These are phyloP conservation scores for Cheilosia impressa DNA, from an alignment of 2,888 invertebrate species.

Conservation along the genomic window DNA sequence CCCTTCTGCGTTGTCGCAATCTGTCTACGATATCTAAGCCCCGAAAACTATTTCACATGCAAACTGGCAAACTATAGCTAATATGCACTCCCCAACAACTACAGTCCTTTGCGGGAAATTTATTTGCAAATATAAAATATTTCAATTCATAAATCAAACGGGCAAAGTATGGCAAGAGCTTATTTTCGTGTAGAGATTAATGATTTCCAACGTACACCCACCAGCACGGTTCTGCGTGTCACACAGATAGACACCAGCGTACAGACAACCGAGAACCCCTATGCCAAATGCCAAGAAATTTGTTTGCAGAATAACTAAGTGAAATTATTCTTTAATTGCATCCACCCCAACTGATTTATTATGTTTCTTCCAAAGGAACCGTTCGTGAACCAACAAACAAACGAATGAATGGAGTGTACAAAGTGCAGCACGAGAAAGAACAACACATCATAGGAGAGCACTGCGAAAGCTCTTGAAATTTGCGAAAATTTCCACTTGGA, in stretches of 20 bases:
- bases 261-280: slow-evolving; percentile 28
- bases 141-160: slow-evolving; percentile 72
- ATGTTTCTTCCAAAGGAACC: slow-evolving; percentile 14
- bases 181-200: slow-evolving; percentile 48
- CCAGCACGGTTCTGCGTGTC: neutral
- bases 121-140: slow-evolving; percentile 72
- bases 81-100: neutral
- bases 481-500: slow-evolving; percentile 17
- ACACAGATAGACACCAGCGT: neutral
- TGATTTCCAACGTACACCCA: slow-evolving; percentile 46
- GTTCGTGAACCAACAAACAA: neutral
- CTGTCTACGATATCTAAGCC: slow-evolving; percentile 59
- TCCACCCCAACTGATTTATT: slow-evolving; percentile 68
- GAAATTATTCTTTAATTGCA: slow-evolving; percentile 73
- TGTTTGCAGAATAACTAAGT: slow-evolving; percentile 67
- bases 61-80: slow-evolving; percentile 2
- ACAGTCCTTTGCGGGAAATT: slow-evolving; percentile 59
- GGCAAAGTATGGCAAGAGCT: slow-evolving; percentile 47
- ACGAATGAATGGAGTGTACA: slow-evolving; percentile 30
- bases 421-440: slow-evolving; percentile 50
- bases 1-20: slow-evolving; percentile 36
- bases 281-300: slow-evolving; percentile 62
- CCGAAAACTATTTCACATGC: slow-evolving; percentile 57
- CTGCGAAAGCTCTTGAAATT: slow-evolving; percentile 2
- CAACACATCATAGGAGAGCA: slow-evolving; percentile 38